Evolutionary conservation across 1,140 invertebrate genomes (phyloP), one percentile per base, ranked within the genome.

Genomic region (Cydia pomonella): DNA sequence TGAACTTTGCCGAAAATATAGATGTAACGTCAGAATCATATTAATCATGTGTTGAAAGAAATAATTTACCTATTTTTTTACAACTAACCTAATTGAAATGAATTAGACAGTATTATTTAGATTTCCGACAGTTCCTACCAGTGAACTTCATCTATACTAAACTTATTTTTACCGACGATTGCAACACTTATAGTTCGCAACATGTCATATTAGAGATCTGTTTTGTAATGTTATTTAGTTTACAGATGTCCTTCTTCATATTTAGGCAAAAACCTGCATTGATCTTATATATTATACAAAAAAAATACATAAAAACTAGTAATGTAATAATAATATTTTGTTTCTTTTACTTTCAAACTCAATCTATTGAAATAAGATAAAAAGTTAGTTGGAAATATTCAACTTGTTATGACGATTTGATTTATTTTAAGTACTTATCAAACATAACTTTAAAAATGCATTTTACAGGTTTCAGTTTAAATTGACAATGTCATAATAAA

Each of bases 131-230:
- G 53, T 59, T 59, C 53, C 53, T 59, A 23, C n/a, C 10, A 59
- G 21, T 59, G n/a, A 59, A 23, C 53, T 23, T 9, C 7, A 23
- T 77, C 76, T 91, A 91, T 85, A 84, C 91, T 92, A 91, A 82
- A 84, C 89, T 92, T 92, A 90, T 81, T 62, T 79, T 84, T 88
- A 88, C 72, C 85, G 83, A 92, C 89, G 85, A 84, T 90, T 91
- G 89, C 89, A 92, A 91, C 86, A 90, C 89, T 90, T 90, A 87
- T 76, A 90, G 84, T 89, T 91, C 82, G 89, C 89, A 92, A 90
- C 79, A 82, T 89, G 87, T 92, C 84, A 87, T 86, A 79, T 82
- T 81, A 86, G 88, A 91, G 89, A 91, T 91, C 89, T 90, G 80
- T 84, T 78, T 47, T 73, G 72, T 73, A 75, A 59, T 73, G 33